Conservation (phyloP, 1,140 invertebrate genomes). For the Leucophenga varia region DNA sequence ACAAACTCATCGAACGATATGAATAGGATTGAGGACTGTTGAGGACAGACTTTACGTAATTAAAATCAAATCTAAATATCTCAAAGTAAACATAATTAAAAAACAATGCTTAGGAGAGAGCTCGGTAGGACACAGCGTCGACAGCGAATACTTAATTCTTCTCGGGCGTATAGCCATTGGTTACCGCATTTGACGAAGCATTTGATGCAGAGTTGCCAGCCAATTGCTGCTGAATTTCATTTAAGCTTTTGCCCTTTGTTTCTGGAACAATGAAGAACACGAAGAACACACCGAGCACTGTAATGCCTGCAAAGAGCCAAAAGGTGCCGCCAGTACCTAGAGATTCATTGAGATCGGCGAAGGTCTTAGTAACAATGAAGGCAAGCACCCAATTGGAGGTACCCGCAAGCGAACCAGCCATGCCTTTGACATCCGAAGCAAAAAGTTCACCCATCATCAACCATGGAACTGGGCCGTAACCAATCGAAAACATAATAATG, state of each 20-base stretch:
- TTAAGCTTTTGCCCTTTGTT: constrained; percentile 85
- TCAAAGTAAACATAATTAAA: too few relatives aligned
- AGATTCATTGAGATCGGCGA: constrained; percentile 61
- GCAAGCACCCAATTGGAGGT: constrained; percentile 77
- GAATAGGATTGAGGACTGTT: too few relatives aligned
- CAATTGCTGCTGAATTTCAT: constrained; percentile 75
- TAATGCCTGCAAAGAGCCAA: constrained; percentile 77
- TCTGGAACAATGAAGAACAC: constrained; percentile 81
- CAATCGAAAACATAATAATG: constrained; percentile 75
- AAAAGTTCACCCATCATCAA: constrained; percentile 76
- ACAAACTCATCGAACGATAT: too few relatives aligned
- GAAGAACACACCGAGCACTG: constrained; percentile 70
- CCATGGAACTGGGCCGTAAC: constrained; percentile 79
- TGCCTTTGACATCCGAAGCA: constrained; percentile 73
- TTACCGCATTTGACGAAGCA: too few relatives aligned
- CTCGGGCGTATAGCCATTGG: too few relatives aligned
- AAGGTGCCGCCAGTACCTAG: constrained; percentile 70
- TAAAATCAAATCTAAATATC: too few relatives aligned
- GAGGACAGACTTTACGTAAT: too few relatives aligned
- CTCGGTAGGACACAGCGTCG: too few relatives aligned
- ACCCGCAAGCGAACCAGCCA: constrained; percentile 72
- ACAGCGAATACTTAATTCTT: too few relatives aligned
- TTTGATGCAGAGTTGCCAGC: too few relatives aligned
- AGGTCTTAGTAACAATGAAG: constrained; percentile 81
- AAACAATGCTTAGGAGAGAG: too few relatives aligned